Conservation (phyloP, 2,797 vertebrate genomes). For the Trichosurus vulpecula region DNA sequence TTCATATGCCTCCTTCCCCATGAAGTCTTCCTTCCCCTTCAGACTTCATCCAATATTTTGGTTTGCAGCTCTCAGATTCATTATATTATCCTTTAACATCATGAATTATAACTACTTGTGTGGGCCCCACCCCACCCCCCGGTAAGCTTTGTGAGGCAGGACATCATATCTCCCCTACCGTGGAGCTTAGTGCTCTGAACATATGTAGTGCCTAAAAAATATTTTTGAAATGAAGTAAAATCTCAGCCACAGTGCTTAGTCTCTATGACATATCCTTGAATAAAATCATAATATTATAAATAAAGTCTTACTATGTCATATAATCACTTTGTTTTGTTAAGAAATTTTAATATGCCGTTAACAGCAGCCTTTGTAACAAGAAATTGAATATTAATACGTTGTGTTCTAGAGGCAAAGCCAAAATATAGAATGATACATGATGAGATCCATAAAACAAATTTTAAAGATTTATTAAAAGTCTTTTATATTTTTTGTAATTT, state of each 20-base stretch:
- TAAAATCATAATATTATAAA: not conserved
- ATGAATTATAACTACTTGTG: not conserved
- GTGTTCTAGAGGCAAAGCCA: not conserved
- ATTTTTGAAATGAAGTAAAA: not conserved
- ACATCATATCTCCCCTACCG: not conserved
- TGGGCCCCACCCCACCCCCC: accelerated
- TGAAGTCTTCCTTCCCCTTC: not conserved
- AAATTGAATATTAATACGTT: not conserved
- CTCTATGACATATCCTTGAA: not conserved
- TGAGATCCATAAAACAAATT: not conserved
- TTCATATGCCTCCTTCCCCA: not conserved
- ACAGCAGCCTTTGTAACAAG: not conserved
- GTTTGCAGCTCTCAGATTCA: not conserved
- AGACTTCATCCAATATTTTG: not conserved
- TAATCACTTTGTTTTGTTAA: not conserved
- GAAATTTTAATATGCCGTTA: not conserved
- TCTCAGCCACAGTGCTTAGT: not conserved
- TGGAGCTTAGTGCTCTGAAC: not conserved
- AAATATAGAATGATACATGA: not conserved
- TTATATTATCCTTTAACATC: not conserved
- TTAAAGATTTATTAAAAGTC: not conserved
- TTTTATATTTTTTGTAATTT: not conserved
- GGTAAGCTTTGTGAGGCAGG: not conserved
- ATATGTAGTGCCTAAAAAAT: not conserved
- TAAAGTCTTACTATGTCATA: not conserved